Percentiles rank a stretch among this genome's conserved stretches.
These are phyloP conservation scores for Acronicta alni DNA, from an alignment of 2,888 invertebrate genomes.

Conservation along the genomic window DNA sequence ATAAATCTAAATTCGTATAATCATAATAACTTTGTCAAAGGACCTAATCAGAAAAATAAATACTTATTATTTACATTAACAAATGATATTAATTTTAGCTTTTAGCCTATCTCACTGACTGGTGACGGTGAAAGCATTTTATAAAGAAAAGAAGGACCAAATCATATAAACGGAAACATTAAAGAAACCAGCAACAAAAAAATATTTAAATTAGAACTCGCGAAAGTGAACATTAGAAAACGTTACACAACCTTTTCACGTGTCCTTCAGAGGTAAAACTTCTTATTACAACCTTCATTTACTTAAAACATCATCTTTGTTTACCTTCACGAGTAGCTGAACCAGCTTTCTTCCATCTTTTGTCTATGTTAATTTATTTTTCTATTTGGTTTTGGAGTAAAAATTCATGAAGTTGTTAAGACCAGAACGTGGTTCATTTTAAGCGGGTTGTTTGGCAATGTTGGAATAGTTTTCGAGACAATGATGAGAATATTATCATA, in stretches of 20 bases:
- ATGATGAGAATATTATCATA: slow-evolving; percentile 48
- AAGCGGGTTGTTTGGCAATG: slow-evolving; percentile 55
- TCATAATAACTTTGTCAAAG: too few species aligned
- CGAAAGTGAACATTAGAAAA: neutral
- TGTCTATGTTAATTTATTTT: slow-evolving; percentile 49
- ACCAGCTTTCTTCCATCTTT: slow-evolving; percentile 32
- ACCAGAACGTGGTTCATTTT: slow-evolving; percentile 26
- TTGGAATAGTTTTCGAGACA: slow-evolving; percentile 43
- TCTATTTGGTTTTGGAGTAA: slow-evolving; percentile 42
- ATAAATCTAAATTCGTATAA: too few species aligned
- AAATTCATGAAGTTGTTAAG: slow-evolving; percentile 44
- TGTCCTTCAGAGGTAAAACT: slow-evolving; percentile 21
- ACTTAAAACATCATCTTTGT: slow-evolving; percentile 29
- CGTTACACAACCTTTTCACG: slow-evolving; percentile 10
- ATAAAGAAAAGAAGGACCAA: too few species aligned
- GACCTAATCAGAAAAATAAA: too few species aligned
- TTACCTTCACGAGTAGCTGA: slow-evolving; percentile 26
- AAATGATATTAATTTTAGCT: too few species aligned
- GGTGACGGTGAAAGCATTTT: too few species aligned
- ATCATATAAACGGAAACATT: too few species aligned
- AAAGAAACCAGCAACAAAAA: too few species aligned
- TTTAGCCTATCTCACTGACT: too few species aligned
- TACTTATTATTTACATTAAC: too few species aligned
- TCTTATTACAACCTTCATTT: slow-evolving; percentile 23
- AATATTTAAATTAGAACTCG: neutral